A percentile compares a stretch with the other conserved stretches of the same genome.
phyloP scores from a whole-genome alignment of 37 sponge, comb jelly and placozoan species.

The Corticium candelabrum region DNA sequence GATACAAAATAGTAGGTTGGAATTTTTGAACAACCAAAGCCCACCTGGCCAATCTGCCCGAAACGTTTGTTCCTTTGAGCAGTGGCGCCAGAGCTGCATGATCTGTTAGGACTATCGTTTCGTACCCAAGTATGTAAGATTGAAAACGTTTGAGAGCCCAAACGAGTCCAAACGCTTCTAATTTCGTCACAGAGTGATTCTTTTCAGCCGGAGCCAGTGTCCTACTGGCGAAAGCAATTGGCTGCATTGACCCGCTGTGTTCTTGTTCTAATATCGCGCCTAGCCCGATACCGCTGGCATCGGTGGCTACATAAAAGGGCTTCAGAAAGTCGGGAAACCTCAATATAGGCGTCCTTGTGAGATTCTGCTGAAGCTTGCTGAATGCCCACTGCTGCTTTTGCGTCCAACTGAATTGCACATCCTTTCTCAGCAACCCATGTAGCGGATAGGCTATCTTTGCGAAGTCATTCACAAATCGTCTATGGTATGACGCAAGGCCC shows the following conservation, averaged over 20 bases:
- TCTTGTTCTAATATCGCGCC: conserved; percentile 19
- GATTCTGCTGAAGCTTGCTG: not conserved
- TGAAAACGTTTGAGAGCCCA: conserved; percentile 24
- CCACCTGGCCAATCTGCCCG: conserved; percentile 27
- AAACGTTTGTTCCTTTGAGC: too few species aligned
- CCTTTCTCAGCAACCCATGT: conserved; percentile 5
- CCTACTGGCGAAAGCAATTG: conserved; percentile 39
- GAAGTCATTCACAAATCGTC: not conserved
- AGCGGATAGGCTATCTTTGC: conserved; percentile 18
- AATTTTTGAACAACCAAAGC: conserved; percentile 28
- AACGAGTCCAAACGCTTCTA: conserved; percentile 31
- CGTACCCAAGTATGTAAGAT: conserved; percentile 22
- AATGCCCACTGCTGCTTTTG: not conserved
- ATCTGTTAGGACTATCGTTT: too few species aligned
- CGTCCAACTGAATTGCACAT: conserved; percentile 8
- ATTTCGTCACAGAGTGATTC: conserved; percentile 26
- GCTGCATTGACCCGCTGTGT: conserved; percentile 24
- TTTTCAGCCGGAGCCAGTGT: conserved; percentile 10
- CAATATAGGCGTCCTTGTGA: conserved; percentile 18
- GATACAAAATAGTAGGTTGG: conserved; percentile 19
- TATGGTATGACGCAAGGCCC: not conserved
- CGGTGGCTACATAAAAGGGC: conserved; percentile 29
- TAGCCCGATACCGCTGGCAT: conserved; percentile 19
- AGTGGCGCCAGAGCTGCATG: too few species aligned
- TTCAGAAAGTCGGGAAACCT: conserved; percentile 23